Base-by-base conservation (phyloP, 2,888 invertebrate species). In the Brachyptera risi region DNA sequence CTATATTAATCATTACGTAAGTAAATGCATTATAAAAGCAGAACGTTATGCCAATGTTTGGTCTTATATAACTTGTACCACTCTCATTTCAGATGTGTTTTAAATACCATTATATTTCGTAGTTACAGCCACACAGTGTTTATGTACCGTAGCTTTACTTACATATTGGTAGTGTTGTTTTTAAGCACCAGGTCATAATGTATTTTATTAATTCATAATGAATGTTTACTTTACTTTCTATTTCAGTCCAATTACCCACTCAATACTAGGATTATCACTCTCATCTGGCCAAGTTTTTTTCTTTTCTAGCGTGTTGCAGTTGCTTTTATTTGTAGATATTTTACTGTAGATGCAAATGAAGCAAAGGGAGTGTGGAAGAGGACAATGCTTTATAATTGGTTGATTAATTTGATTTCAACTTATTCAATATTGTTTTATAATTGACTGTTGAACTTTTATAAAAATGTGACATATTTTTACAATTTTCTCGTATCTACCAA, bases 241-340 rank as follows among this genome's bases (percentile, higher is more conserved):
- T 54, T 54, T 54, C 54, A 54, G 54, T 54, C 54, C 50, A 59
- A 51, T 54, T 62, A 51, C 58, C 62, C n/a, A n/a, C n/a, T 51
- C 37, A 49, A 27, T 47, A 13, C 37, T n/a, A 31, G 37, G 27
- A 38, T 21, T 60, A 42, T 40, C 38, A 38, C 24, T 58, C 61
- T 47, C 51, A 40, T 61, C 31, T 58, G 37, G 31, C 49, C 51
- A 27, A 24, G 27, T 59, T 62, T 15, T 49, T 62, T 60, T 63
- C 42, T 63, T 60, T 63, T 63, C 57, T 60, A 60, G 58, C 58
- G 24, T 57, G 56, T 59, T 63, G 58, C 42, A 31, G 59, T 59
- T 56, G 58, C 57, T 63, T 59, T 42, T 27, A 42, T 63, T 40
- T 59, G 60, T 63, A 63, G 60, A 63, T 40, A 27, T 56, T 62